Base-by-base conservation (phyloP, 2,888 invertebrate genomes). In the Sarcophaga caerulescens region DNA sequence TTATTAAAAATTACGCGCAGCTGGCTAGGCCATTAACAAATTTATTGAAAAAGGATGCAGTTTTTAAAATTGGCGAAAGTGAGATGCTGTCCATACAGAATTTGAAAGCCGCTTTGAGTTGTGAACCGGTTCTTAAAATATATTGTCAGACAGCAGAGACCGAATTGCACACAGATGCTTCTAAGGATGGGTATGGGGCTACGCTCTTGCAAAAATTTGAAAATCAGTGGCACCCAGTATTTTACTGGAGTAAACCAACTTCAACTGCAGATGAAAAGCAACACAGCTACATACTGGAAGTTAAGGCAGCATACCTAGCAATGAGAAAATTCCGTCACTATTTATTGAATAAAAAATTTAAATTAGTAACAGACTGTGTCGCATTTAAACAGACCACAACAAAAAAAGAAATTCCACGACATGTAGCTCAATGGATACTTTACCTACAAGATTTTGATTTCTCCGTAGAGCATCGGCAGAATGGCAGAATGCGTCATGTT, bases 361-460 rank as follows among this genome's bases (percentile, higher is more conserved):
- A 71, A n/a, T 23, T 80, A 35, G 78, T 88, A 8, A 87, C 85
- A 3, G 87, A 88, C 57, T 88, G 85, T 57, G 57, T 63, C 14
- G 88, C 88, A 1, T 88, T 88, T 69, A 80, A 81, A 63, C 81
- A 80, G n/a, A 87, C 88, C 21, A 77, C 80, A 81, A 85, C 21
- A 23, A 87, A 86, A 62, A 79, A 71, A 69, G 87, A 89, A 23
- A 65, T 88, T n/a, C 82, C 82, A 11, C 78, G 87, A 19, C 84
- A 85, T 84, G 87, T 89, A 4, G 84, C 88, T 12, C 85, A 88
- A 65, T 89, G 78, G 89, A 21, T 84, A 85, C 65, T 89, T 63
- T 70, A 88, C 57, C 59, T 89, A 3, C 80, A 89, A 77, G 88
- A 89, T 52, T 90, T 86, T 66, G 68, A 88, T 57, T 89, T 82